Evolutionary conservation across 2,113 vertebrate genomes (phyloP).

Genomic region (Psittacara wagleri): DNA sequence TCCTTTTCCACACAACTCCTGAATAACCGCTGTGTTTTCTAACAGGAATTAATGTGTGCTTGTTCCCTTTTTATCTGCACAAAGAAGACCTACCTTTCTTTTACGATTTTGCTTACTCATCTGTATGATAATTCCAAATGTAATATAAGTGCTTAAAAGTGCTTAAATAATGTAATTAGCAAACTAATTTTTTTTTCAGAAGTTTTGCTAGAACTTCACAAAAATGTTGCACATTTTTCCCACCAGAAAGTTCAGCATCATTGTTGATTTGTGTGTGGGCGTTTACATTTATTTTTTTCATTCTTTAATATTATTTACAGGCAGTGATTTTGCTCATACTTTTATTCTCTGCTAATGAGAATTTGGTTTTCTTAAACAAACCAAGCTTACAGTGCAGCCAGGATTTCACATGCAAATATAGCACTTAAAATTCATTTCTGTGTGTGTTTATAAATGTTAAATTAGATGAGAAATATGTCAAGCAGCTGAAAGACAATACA

Average conservation of each 20-base stretch:
- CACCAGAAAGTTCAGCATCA: not conserved
- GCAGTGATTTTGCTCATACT: not conserved
- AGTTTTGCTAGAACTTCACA: not conserved
- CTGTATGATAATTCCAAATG: not conserved
- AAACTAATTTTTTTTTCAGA: not conserved
- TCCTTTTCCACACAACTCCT: not conserved
- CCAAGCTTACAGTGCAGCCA: not conserved
- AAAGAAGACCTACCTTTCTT: not conserved
- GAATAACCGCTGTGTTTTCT: not conserved
- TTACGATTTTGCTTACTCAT: not conserved
- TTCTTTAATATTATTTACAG: not conserved
- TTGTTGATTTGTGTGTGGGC: not conserved
- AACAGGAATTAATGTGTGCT: not conserved
- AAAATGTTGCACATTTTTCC: not conserved
- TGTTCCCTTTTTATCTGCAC: not conserved
- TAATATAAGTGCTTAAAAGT: not conserved
- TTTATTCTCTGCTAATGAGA: not conserved
- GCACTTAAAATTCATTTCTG: not conserved
- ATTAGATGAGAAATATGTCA: slow-evolving; percentile 40
- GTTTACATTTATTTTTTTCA: accelerated
- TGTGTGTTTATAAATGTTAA: slow-evolving; percentile 8
- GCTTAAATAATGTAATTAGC: not conserved
- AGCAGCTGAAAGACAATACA: slow-evolving; percentile 17
- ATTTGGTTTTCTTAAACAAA: not conserved
- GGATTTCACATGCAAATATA: slow-evolving; percentile 5